Base-by-base conservation (phyloP, 2,888 invertebrate species). In the Scaptodrosophila latifasciaeformis region DNA sequence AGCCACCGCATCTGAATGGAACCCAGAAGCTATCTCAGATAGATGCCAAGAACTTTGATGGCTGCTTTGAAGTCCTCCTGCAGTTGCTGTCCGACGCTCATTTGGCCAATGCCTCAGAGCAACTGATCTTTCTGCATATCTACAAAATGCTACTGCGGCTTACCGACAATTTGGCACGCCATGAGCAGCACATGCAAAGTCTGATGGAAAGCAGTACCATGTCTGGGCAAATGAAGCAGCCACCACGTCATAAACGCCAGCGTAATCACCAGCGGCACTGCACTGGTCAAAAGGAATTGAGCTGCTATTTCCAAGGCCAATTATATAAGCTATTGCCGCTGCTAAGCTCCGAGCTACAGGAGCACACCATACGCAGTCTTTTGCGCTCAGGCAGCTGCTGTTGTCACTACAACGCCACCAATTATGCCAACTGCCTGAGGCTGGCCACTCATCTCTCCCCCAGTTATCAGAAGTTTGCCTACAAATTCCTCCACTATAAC, bases 301-400 rank as follows among this genome's bases (percentile, higher is more conserved):
- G 82, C 21, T 86, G 86, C 31, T 81, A 78, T 29, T 82, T 86
- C 47, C 86, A 86, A 61, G 79, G 82, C 27, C 72, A 83, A 19
- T 62, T 86, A 0, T 69, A 86, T 3, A 72, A 74, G 15, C 62
- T 84, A 27, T 31, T 84, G 51, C 71, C 80, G 12, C 51, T 65
- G 0, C 55, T 85, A 2, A 54, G 65, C 4, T 19, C 53, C 0
- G 72, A 79, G 9, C 53, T 84, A 40, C 83, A 84, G 46, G 80
- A 83, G 46, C 70, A 77, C 10, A 69, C 81, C 1, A 63, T 85
- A 7, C 75, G 78, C 10, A 80, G 79, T 29, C 67, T 87, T 1
- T 61, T 80, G 9, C 82, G 78, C 19, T 76, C 81, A 2, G 82
- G 82, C 12, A 68, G 84, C 21, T 87, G 86, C 39, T 87, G 87